Conservation (phyloP, 2,888 invertebrate genomes). For the Glaucopsyche alexis region DNA sequence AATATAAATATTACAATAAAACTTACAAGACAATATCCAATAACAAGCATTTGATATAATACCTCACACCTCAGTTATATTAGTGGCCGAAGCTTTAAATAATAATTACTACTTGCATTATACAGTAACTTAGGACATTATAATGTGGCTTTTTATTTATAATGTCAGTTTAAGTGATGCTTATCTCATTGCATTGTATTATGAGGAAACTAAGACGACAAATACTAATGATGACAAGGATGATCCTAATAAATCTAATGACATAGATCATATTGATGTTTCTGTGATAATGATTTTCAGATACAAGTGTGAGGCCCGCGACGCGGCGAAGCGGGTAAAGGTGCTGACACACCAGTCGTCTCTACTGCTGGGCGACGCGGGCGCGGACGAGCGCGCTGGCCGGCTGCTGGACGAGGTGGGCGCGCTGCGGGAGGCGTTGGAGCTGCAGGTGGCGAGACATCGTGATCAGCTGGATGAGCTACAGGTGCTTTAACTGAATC, state of each 20-base stretch:
- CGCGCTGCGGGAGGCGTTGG: slow-evolving; percentile 79
- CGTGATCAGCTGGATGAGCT: slow-evolving; percentile 79
- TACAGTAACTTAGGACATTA: too few species aligned
- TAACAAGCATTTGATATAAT: too few species aligned
- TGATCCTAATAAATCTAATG: not conserved
- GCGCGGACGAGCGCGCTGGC: slow-evolving; percentile 76
- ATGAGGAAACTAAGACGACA: too few species aligned
- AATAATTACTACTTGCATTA: too few species aligned
- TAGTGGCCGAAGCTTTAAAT: too few species aligned
- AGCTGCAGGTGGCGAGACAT: slow-evolving; percentile 80
- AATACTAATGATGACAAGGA: not conserved
- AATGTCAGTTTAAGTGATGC: too few species aligned
- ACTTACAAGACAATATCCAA: too few species aligned
- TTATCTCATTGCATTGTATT: too few species aligned
- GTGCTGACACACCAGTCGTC: slow-evolving; percentile 85
- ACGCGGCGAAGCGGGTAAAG: slow-evolving; percentile 80
- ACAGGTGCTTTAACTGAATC: slow-evolving; percentile 64
- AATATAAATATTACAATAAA: too few species aligned
- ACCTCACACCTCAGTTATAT: too few species aligned
- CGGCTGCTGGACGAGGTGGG: slow-evolving; percentile 82
- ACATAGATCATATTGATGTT: not conserved
- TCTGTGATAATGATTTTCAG: slow-evolving; percentile 43
- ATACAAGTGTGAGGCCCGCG: slow-evolving; percentile 76
- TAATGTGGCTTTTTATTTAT: too few species aligned
- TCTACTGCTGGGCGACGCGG: slow-evolving; percentile 81